Percentiles rank a stretch among this genome's conserved stretches.
Evolutionary conservation across 2,113 vertebrate genomes (phyloP).

Genomic region (Scalopus aquaticus): DNA sequence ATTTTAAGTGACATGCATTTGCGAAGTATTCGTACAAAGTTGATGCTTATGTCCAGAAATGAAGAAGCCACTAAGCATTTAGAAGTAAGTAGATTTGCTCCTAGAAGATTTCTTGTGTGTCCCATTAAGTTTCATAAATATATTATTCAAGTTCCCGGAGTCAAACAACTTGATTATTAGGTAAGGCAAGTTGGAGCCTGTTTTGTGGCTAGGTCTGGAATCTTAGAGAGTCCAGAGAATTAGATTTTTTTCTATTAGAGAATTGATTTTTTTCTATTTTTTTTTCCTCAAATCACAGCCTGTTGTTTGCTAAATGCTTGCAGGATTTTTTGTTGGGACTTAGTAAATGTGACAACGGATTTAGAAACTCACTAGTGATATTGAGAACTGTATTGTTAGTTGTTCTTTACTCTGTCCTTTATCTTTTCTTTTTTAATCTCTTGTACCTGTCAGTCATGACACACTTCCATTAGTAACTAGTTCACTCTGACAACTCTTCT

Average conservation of each 20-base stretch:
- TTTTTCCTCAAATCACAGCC: background rate
- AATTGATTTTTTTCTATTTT: background rate
- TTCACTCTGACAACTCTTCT: background rate
- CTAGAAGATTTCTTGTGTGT: background rate
- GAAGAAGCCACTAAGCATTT: slow-evolving; percentile 91
- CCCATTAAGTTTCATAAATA: background rate
- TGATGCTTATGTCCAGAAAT: slow-evolving; percentile 91
- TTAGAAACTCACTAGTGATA: background rate
- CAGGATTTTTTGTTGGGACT: background rate
- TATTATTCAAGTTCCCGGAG: background rate
- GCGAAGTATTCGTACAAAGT: slow-evolving; percentile 90
- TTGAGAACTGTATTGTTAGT: background rate
- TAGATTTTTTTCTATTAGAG: background rate
- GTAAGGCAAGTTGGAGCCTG: background rate
- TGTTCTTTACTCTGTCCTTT: slow-evolving; percentile 7
- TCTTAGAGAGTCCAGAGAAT: too few species aligned
- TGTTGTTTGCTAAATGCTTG: slow-evolving; percentile 20
- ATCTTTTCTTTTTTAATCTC: background rate
- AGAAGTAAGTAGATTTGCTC: slow-evolving; percentile 83
- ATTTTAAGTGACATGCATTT: slow-evolving; percentile 92
- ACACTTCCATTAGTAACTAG: background rate
- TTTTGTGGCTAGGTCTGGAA: background rate
- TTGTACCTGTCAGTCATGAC: background rate
- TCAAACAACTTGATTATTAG: background rate
- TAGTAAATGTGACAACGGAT: background rate